Base-by-base conservation (phyloP, 2,113 vertebrate species). In the Nematolebias whitei region DNA sequence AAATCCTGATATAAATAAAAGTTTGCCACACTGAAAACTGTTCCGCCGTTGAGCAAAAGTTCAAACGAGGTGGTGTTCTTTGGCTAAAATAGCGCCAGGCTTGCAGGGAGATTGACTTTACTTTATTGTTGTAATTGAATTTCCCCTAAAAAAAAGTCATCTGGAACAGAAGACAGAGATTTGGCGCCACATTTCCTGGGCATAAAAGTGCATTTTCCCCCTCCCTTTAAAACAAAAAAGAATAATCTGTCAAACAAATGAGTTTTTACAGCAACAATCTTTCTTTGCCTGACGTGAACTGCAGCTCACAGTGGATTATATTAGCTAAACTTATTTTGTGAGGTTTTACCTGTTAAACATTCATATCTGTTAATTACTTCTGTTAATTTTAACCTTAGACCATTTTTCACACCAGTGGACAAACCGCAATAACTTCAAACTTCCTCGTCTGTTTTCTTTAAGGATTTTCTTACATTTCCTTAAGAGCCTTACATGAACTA, bases 391-490 rank as follows among this genome's bases (percentile, higher is more conserved):
- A 3, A 32, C 14, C 2, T 41, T 47, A 44, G 54, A 35, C 15
- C 41, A 16, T 15, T 16, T 45, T 35, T 41, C 26, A 47, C 26
- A 18, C 54, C 35, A 18, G 45, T 18, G 2, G 47, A 19, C 57
- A 41, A 43, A 16, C 35, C 23, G 26, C 16, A 57, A 22, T 10
- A 1, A 0, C 43, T 60, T 66, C 20, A 35, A 63, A 47, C 10
- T 48, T 2, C 12, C 19, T 47, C 50, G 23, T 26, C n/a, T 32
- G 18, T 18, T 48, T 52, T 32, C 19, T 23, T 48, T 50, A 26
- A 48, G 26, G 32, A 38, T 49, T 61, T 48, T 49, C 52, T 15
- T 18, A 55, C 43, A 74, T 51, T 41, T 78, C 43, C 47, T 29
- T 69, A 24, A 62, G 22, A 48, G 53, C 39, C 22, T 69, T 53